phyloP scores from a whole-genome alignment of 2,797 vertebrate genomes.

The Parotocinclus haroldoi region DNA sequence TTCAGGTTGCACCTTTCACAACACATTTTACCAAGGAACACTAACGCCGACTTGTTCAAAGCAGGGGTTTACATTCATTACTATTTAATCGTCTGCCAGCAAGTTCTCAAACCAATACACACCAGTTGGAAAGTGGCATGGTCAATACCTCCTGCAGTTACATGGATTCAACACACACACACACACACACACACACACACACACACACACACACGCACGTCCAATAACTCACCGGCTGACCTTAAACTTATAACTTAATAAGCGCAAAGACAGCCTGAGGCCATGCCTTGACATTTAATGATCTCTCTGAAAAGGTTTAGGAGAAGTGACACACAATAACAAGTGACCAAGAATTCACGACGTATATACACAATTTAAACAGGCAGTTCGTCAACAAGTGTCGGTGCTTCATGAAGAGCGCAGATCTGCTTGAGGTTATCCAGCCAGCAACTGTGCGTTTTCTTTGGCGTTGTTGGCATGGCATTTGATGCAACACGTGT shows the following conservation, averaged over 20 bases:
- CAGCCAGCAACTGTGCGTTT: background rate
- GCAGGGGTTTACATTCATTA: too few relatives aligned
- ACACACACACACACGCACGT: conserved; percentile 2
- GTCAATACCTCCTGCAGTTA: background rate
- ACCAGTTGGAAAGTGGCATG: too few relatives aligned
- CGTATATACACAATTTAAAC: background rate
- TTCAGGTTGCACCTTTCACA: too few relatives aligned
- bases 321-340: background rate
- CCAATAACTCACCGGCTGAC: conserved; percentile 19
- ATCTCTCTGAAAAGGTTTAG: conserved; percentile 6
- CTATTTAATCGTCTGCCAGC: too few relatives aligned
- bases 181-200: conserved; percentile 1
- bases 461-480: conserved; percentile 16
- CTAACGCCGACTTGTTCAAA: too few relatives aligned
- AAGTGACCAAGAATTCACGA: too few relatives aligned
- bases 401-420: background rate
- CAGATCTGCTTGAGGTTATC: background rate
- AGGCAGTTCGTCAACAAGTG: background rate
- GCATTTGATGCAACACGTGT: conserved; percentile 34
- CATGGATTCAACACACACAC: background rate
- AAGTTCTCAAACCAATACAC: too few relatives aligned
- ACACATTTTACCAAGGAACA: too few relatives aligned
- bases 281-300: conserved; percentile 34
- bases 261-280: conserved; percentile 4
- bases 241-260: conserved; percentile 37